These are phyloP conservation scores for Heterocephalus glaber DNA, from an alignment of 2,113 vertebrate species.

Conservation along the genomic window DNA sequence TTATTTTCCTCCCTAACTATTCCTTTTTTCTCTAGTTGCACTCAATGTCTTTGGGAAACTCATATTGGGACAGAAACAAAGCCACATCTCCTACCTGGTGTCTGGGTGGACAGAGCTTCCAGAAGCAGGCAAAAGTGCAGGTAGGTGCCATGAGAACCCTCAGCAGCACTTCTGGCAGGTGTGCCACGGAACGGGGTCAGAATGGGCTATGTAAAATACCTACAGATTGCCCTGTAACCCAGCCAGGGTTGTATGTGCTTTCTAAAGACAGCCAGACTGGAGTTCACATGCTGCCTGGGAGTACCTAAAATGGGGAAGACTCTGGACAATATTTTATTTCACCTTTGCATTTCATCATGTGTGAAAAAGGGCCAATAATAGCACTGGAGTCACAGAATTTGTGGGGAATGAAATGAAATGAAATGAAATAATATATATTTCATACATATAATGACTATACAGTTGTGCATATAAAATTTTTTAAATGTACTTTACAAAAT, in stretches of 20 bases:
- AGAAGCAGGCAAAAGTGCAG: accelerated
- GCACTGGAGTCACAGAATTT: background rate
- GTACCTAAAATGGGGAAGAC: background rate
- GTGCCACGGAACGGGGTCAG: background rate
- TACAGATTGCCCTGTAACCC: background rate
- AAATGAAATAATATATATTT: background rate
- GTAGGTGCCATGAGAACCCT: background rate
- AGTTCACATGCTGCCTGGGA: background rate
- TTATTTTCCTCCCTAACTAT: background rate
- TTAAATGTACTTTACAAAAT: background rate
- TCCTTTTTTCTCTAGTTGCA: background rate
- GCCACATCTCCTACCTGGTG: background rate
- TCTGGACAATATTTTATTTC: background rate
- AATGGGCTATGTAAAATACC: background rate
- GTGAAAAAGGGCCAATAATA: background rate
- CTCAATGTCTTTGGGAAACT: background rate
- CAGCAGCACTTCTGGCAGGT: background rate
- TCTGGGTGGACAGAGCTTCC: too few species aligned
- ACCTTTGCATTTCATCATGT: background rate
- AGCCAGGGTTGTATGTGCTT: background rate
- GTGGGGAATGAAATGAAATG: background rate
- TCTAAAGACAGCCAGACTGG: background rate
- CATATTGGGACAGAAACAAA: background rate
- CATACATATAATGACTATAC: background rate
- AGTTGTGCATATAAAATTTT: background rate